A percentile compares a stretch with the other conserved stretches of the same genome.
phyloP scores from a whole-genome alignment of 2,888 invertebrate genomes.

The Ditylenchus weischeri region DNA sequence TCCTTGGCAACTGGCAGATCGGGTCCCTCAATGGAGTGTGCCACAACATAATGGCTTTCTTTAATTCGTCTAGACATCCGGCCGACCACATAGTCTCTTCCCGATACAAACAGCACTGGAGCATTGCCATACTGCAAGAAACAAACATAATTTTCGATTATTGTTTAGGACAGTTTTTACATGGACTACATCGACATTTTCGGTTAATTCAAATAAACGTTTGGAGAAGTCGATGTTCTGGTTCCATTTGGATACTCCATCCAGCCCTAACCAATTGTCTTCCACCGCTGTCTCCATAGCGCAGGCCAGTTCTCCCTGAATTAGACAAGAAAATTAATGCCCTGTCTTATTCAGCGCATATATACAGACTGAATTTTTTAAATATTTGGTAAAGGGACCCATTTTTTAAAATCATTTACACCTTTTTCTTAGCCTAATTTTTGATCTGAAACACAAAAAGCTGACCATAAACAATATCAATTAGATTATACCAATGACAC shows the following conservation, averaged over 20 bases:
- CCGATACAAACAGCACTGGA: background rate
- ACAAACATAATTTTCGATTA: background rate
- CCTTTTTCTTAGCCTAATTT: no score
- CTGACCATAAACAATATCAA: no score
- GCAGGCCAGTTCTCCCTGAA: background rate
- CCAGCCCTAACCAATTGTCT: background rate
- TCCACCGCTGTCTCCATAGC: background rate
- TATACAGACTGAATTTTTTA: no score
- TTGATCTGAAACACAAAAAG: no score
- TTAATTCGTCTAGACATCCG: background rate
- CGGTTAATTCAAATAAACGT: background rate
- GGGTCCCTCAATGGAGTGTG: conserved; percentile 1
- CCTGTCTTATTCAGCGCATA: no score
- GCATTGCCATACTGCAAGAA: background rate
- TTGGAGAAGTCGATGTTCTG: conserved; percentile 1
- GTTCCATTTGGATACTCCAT: background rate
- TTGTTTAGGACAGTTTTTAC: background rate
- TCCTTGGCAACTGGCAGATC: background rate
- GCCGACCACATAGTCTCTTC: background rate
- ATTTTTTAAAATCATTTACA: no score
- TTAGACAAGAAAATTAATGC: no score
- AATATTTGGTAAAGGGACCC: no score
- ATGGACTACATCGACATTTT: background rate
- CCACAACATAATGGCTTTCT: background rate
- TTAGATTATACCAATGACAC: no score